phyloP scores from a whole-genome alignment of 2,888 invertebrate species.

The Synergus itoensis region DNA sequence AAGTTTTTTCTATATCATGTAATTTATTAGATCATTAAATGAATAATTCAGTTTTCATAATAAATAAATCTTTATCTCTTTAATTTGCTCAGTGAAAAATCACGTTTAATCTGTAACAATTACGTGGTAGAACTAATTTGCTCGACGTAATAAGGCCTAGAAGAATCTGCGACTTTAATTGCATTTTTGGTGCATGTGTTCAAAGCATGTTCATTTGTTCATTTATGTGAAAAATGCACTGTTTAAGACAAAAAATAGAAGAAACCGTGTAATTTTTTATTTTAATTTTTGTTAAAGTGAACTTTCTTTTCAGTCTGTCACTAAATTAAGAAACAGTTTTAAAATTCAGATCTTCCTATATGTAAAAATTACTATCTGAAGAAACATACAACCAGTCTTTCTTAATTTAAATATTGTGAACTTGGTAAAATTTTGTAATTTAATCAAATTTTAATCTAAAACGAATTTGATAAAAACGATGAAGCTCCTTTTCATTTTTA shows the following conservation, averaged over 20 bases:
- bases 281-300: not conserved
- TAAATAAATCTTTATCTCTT: not conserved
- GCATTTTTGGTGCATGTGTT: constrained; percentile 1
- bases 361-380: not conserved
- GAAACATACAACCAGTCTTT: not conserved
- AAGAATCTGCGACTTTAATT: not conserved
- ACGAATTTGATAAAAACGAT: not conserved
- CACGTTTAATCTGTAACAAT: not conserved
- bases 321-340: not conserved
- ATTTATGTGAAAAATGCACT: not conserved
- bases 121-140: constrained; percentile 18
- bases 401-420: too few species aligned
- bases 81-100: not conserved
- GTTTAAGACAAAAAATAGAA: not conserved
- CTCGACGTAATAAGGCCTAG: not conserved
- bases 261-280: not conserved
- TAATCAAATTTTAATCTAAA: too few species aligned
- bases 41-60: not conserved
- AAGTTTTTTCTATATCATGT: not conserved
- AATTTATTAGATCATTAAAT: not conserved
- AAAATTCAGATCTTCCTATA: not conserved
- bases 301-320: not conserved
- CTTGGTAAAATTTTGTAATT: too few species aligned
- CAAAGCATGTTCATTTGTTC: not conserved
- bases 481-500: not conserved